Base-by-base conservation (phyloP, 64 coral and sea anemone genomes). In the Stylophora pistillata region DNA sequence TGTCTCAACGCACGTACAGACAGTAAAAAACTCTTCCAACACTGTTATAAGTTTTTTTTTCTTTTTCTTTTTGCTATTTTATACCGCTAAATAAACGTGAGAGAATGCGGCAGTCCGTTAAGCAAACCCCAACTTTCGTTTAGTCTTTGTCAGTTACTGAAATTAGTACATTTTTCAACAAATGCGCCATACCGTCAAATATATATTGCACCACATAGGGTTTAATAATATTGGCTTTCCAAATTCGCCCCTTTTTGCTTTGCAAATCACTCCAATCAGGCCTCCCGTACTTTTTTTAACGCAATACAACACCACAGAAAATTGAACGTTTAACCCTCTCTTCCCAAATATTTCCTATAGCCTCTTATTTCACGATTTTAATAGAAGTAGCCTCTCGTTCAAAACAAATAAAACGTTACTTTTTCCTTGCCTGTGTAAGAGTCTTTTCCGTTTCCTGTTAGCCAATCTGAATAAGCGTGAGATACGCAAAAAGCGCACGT, bases 141-240 rank as follows among this genome's bases (percentile, higher is more conserved):
- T 68, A 10, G 10, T 68, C 23, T 26, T 25, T 11, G 23, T 25
- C 23, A 25, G 23, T 25, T 26, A 68, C 26, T 68, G 23, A 68
- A 68, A 68, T 68, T 12, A 68, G 26, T 21, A 7, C 12, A 7
- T 26, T 68, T 68, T 68, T 25, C 6, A 21, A 14, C 12, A 29
- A 57, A 56, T 59, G 55, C 27, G 27, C 56, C 56, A 68, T 21
- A 68, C 23, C 64, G 31, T 79, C 0, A 0, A 55, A 64, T 64
- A 3, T 57, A 63, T 81, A 81, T 81, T 81, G 78, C 30, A 57
- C 20, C 55, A 17, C 9, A 37, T 3, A 20, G 27, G 28, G 17
- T 29, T 64, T 30, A 21, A 18, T 28, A 81, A 81, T 81, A 81
- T 81, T 81, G 78, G 78, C 57, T 10, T 41, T 15, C 15, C 29